Evolutionary conservation across 2,113 vertebrate genomes (phyloP).

Genomic region (Genyomyrus donnyi): DNA sequence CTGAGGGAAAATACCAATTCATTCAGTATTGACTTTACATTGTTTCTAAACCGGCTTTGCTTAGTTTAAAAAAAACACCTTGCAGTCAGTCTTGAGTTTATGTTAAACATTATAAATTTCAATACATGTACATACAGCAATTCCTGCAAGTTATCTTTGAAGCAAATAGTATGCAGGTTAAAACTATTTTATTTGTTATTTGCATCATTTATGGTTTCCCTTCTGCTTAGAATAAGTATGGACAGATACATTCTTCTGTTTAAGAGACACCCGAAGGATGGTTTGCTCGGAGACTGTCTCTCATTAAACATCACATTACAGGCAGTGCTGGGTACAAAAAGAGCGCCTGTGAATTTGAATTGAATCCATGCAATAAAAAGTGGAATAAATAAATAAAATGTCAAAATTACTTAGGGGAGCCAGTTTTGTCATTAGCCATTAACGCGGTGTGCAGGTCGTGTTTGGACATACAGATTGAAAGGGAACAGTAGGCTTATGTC

Average conservation of each 20-base stretch:
- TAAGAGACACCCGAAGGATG: slow-evolving; percentile 42
- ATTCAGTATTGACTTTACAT: not conserved
- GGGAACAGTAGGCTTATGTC: not conserved
- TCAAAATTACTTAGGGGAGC: not conserved
- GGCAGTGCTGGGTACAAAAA: slow-evolving; percentile 5
- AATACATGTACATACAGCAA: not conserved
- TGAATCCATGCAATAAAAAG: not conserved
- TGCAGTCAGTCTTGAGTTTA: not conserved
- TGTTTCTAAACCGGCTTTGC: not conserved
- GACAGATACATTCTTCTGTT: slow-evolving; percentile 52
- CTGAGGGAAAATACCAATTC: not conserved
- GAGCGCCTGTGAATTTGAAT: not conserved
- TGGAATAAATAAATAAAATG: not conserved
- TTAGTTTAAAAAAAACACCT: not conserved
- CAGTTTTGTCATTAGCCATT: not conserved
- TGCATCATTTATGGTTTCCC: slow-evolving; percentile 42
- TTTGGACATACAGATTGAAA: not conserved
- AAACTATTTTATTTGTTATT: not conserved
- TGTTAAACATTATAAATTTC: not conserved
- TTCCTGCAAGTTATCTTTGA: not conserved
- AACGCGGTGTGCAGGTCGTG: not conserved
- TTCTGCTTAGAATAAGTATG: slow-evolving; percentile 44
- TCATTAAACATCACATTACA: slow-evolving; percentile 30
- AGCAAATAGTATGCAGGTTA: not conserved
- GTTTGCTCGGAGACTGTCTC: slow-evolving; percentile 28